These are phyloP conservation scores for Archocentrus centrarchus DNA, from an alignment of 2,113 vertebrate genomes.

Conservation along the genomic window DNA sequence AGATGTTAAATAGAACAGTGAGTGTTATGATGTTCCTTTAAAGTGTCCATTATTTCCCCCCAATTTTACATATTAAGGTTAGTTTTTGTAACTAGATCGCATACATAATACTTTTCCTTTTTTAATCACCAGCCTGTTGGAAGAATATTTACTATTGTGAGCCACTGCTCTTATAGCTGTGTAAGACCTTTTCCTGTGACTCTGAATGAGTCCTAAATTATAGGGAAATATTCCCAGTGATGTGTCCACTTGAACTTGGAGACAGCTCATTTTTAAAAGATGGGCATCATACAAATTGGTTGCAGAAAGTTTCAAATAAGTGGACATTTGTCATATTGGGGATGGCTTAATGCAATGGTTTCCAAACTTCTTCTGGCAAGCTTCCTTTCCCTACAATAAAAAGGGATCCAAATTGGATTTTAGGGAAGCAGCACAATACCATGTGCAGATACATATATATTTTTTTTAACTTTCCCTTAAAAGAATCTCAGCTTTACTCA, in stretches of 20 bases:
- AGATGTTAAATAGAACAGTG: background rate
- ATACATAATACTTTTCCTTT: background rate
- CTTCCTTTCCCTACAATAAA: background rate
- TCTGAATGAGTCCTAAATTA: background rate
- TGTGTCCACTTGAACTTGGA: background rate
- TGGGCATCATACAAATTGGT: background rate
- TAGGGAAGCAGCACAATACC: background rate
- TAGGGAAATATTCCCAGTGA: background rate
- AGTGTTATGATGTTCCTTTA: slow-evolving; percentile 1
- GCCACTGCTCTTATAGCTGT: background rate
- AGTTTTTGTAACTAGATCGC: background rate
- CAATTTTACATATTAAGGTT: background rate
- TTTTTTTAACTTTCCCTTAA: background rate
- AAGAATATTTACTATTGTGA: background rate
- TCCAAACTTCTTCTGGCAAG: background rate
- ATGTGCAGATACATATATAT: background rate
- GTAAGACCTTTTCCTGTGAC: background rate
- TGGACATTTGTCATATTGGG: background rate
- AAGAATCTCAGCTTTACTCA: background rate
- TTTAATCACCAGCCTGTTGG: background rate
- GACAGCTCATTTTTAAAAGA: background rate
- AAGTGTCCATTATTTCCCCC: background rate
- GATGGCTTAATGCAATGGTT: background rate
- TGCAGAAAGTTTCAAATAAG: slow-evolving; percentile 6
- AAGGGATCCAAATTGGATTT: background rate